Evolutionary conservation across 2,888 invertebrate species (phyloP).

Genomic region (Drosophila prolongata): DNA sequence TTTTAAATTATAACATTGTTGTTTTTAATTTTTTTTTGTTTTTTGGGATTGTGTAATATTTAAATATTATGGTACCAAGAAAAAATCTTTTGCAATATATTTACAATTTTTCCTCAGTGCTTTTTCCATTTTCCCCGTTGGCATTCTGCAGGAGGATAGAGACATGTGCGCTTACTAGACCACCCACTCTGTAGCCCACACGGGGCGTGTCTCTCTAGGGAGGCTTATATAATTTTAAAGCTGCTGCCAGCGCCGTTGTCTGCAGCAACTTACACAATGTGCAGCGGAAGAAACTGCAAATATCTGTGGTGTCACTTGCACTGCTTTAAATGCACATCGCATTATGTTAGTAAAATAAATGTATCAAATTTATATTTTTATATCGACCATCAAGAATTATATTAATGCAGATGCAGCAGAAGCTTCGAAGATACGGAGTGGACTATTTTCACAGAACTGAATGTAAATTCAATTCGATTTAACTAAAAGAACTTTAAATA

Average conservation of each 20-base stretch:
- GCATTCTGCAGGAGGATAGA: conserved; percentile 12
- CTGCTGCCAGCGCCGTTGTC: conserved; percentile 34
- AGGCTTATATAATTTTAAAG: conserved; percentile 71
- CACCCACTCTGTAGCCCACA: conserved; percentile 21
- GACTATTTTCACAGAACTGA: neutral
- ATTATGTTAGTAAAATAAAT: conserved; percentile 61
- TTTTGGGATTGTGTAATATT: too few relatives aligned
- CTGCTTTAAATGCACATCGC: conserved; percentile 63
- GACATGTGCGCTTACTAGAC: conserved; percentile 4
- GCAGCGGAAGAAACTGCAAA: conserved; percentile 4
- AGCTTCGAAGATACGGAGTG: conserved; percentile 7
- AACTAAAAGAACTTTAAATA: too few relatives aligned
- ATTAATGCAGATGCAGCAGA: conserved; percentile 21
- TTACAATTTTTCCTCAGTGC: neutral
- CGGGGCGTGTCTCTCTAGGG: conserved; percentile 17
- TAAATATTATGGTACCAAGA: too few relatives aligned
- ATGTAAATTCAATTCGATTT: conserved; percentile 8
- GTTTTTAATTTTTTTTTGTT: too few relatives aligned
- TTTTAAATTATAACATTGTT: too few relatives aligned
- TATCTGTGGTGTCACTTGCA: conserved; percentile 18
- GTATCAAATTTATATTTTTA: conserved; percentile 21
- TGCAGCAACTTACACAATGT: conserved; percentile 7
- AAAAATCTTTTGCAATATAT: too few relatives aligned
- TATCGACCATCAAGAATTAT: conserved; percentile 13
- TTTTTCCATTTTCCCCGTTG: conserved; percentile 11